These are phyloP conservation scores for Poecile atricapillus DNA, from an alignment of 2,113 vertebrate species.

Conservation along the genomic window DNA sequence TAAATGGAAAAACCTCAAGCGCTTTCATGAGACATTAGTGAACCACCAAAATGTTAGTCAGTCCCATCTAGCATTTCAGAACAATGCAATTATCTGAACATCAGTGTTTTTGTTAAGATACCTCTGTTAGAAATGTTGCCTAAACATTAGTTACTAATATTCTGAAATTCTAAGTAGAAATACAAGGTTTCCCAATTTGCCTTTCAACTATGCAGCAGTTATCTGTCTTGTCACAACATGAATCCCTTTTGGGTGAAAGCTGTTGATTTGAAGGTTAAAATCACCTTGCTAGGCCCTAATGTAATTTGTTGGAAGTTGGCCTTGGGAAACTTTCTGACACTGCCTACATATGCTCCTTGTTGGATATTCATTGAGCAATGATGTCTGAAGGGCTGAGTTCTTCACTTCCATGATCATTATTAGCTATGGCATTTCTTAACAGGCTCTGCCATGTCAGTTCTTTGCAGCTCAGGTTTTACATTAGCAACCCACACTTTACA, in stretches of 20 bases:
- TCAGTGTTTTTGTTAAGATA: constrained; percentile 13
- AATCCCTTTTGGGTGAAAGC: constrained; percentile 72
- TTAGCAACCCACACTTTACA: background rate
- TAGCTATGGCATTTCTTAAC: constrained; percentile 53
- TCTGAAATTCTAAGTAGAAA: constrained; percentile 47
- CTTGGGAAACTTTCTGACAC: constrained; percentile 72
- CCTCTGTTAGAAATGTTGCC: constrained; percentile 8
- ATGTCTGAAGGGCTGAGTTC: constrained; percentile 65
- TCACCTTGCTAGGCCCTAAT: constrained; percentile 62
- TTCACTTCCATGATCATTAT: constrained; percentile 43
- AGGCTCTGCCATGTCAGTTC: constrained; percentile 44
- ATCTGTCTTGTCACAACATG: constrained; percentile 62
- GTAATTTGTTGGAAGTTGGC: constrained; percentile 71
- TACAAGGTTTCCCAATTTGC: constrained; percentile 24
- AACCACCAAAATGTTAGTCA: background rate
- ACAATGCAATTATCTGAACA: constrained; percentile 10
- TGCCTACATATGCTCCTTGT: constrained; percentile 36
- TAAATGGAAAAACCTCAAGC: background rate
- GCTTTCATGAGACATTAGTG: background rate
- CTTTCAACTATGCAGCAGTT: constrained; percentile 58
- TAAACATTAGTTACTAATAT: constrained; percentile 21
- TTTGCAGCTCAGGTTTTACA: constrained; percentile 41
- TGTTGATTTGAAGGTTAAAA: constrained; percentile 69
- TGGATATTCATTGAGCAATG: constrained; percentile 61
- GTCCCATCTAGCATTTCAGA: background rate